phyloP scores from a whole-genome alignment of 2,797 vertebrate genomes.

The Darevskia mixta region DNA sequence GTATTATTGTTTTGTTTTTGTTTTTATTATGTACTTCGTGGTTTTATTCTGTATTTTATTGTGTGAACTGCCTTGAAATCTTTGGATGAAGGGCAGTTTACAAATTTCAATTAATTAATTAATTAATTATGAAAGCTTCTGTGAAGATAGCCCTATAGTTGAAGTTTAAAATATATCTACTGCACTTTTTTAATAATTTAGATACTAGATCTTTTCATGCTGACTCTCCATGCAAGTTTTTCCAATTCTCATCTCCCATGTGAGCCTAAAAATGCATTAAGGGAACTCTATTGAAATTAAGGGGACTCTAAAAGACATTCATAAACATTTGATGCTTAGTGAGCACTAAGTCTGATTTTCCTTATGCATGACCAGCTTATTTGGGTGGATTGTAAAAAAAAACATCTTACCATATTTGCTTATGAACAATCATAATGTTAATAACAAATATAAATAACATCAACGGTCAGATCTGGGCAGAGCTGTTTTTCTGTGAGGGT shows the following conservation, averaged over 20 bases:
- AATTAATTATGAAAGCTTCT: neutral
- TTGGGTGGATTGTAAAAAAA: neutral
- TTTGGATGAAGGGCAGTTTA: too few species aligned
- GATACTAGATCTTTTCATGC: neutral
- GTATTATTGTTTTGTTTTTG: too few species aligned
- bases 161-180: neutral
- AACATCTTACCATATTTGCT: neutral
- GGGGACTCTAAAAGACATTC: neutral
- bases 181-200: neutral
- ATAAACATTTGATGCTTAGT: neutral
- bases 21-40: too few species aligned
- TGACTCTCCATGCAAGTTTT: neutral
- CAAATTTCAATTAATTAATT: too few species aligned
- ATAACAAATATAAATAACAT: neutral
- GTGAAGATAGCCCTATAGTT: neutral
- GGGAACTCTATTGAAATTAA: neutral
- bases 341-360: neutral
- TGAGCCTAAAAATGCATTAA: neutral
- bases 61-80: too few species aligned
- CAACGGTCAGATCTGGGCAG: too few species aligned
- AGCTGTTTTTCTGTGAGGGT: neutral
- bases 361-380: neutral
- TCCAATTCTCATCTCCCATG: neutral
- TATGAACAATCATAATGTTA: neutral
- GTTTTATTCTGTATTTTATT: too few species aligned